Conservation (phyloP, 2,797 vertebrate genomes). For the Lophotriccus pileatus region DNA sequence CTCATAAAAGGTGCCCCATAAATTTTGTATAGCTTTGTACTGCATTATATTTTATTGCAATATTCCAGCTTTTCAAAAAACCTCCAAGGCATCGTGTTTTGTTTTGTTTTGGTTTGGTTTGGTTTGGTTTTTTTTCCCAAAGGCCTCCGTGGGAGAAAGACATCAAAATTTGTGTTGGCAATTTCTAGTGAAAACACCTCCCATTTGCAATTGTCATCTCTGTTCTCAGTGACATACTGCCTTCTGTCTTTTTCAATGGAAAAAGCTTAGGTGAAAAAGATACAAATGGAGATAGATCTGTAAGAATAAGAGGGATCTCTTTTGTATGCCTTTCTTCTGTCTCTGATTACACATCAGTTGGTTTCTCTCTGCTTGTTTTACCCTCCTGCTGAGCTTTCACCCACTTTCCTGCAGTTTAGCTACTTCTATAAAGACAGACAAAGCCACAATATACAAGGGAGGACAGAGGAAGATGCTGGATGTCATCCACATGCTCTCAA, state of each 20-base stretch:
- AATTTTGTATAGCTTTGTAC: slow-evolving; percentile 32
- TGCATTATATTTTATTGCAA: slow-evolving; percentile 29
- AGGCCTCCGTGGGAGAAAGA: neutral
- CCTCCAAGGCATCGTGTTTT: neutral
- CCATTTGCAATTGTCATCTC: neutral
- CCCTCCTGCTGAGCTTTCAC: neutral
- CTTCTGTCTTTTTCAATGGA: neutral
- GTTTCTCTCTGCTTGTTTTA: neutral
- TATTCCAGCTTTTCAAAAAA: slow-evolving; percentile 29
- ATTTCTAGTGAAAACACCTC: slow-evolving; percentile 13
- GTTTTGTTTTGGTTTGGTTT: neutral
- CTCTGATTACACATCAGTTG: neutral
- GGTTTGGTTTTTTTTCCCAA: neutral
- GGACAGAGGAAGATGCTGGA: neutral
- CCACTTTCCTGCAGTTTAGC: neutral
- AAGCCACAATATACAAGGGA: neutral
- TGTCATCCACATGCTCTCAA: neutral
- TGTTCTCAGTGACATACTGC: neutral
- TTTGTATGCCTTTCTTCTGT: neutral
- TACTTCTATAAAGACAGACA: neutral
- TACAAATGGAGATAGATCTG: neutral
- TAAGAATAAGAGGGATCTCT: neutral
- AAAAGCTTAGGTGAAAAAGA: neutral
- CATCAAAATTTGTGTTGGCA: neutral
- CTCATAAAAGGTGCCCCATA: slow-evolving; percentile 55